Conservation (phyloP, 2,888 invertebrate species). For the Keiferia lycopersicella region DNA sequence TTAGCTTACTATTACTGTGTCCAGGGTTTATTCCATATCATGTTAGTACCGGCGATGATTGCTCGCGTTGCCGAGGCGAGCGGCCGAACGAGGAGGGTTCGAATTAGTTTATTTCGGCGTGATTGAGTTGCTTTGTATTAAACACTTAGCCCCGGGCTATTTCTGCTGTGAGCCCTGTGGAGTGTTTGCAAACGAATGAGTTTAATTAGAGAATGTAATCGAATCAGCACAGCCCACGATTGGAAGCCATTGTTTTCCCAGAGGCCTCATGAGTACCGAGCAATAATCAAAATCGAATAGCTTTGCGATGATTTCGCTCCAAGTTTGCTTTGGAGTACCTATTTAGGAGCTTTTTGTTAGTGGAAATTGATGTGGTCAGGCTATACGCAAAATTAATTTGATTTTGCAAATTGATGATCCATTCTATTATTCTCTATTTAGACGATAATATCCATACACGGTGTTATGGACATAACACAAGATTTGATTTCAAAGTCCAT, state of each 20-base stretch:
- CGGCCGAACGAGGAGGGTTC: conserved; percentile 5
- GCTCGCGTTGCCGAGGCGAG: conserved; percentile 20
- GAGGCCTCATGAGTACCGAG: not conserved
- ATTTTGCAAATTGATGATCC: not conserved
- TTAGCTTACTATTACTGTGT: not conserved
- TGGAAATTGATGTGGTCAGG: not conserved
- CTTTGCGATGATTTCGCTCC: not conserved
- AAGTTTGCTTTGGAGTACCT: not conserved
- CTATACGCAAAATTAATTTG: not conserved
- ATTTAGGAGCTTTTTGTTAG: not conserved
- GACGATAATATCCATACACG: not conserved
- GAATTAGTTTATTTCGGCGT: conserved; percentile 22
- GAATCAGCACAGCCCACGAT: not conserved
- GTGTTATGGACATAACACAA: too few relatives aligned
- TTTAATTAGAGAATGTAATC: conserved; percentile 17
- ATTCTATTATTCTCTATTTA: not conserved
- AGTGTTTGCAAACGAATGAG: conserved; percentile 10
- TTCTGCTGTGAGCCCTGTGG: not conserved
- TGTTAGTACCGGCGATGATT: conserved; percentile 17
- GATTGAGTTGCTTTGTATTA: conserved; percentile 20
- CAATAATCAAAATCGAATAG: too few relatives aligned
- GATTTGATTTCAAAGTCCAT: too few relatives aligned
- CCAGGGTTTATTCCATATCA: conserved; percentile 7
- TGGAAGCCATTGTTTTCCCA: not conserved
- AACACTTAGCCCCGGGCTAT: conserved; percentile 10